Evolutionary conservation across 1,140 invertebrate genomes (phyloP), one percentile per base, ranked within the genome.

Genomic region (Drosophila ogumai): DNA sequence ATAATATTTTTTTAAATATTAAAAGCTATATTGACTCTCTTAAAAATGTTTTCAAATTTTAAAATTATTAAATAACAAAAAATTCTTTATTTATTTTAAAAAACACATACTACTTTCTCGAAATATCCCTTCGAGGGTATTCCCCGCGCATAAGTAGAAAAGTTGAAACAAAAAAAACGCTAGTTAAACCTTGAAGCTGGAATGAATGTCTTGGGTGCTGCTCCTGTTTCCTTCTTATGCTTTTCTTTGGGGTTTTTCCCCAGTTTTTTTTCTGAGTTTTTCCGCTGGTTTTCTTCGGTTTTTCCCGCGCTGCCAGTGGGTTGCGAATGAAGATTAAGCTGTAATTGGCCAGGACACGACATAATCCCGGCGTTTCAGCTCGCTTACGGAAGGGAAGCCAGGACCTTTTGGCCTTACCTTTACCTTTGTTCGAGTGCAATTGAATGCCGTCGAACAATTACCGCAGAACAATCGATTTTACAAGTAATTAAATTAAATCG

Each of bases 241-340:
- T 47, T 25, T 25, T 47, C 44, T 15, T 47, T 47, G 6, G 19
- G 38, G 34, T 34, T 32, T 64, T 64, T 19, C 15, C 46, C 17
- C 9, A 8, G 12, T 13, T 60, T 19, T 25, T 15, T 8, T 13
- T 12, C 22, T 13, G 6, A 12, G 22, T 31, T 41, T 38, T 63
- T 55, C 25, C n/a, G 3, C n/a, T 28, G 34, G 36, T 34, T 41
- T 50, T 34, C 58, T 28, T 38, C 38, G 38, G 44, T 28, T 28
- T 66, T 67, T 31, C 12, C 47, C 19, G 15, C 31, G 9, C n/a
- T 54, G 66, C 31, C 49, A 52, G 8, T 36, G 10, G 44, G 13
- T 66, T 56, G 50, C 54, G 43, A 76, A 76, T 68, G 74, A 68
- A 58, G 73, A 76, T 76, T 76, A 76, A 76, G 63, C 54, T 75